phyloP scores from a whole-genome alignment of 2,888 invertebrate species.

The Tillus elongatus region DNA sequence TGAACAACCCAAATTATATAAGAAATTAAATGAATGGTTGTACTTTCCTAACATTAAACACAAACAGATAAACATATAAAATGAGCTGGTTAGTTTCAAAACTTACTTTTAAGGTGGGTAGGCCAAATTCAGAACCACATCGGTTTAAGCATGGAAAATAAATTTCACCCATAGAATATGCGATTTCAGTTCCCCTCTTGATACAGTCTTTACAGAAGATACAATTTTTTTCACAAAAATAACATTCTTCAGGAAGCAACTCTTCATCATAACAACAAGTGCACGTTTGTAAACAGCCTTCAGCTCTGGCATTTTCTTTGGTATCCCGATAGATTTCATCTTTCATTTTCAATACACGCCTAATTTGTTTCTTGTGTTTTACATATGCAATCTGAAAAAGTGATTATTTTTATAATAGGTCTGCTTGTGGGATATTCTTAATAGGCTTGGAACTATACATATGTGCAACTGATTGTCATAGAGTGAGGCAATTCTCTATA shows the following conservation, averaged over 20 bases:
- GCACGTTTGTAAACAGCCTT: conserved; percentile 40
- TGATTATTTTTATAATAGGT: too few species aligned
- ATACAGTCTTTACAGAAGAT: conserved; percentile 44
- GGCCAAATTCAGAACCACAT: conserved; percentile 40
- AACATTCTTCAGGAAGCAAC: conserved; percentile 40
- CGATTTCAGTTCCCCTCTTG: conserved; percentile 35
- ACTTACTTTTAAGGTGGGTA: conserved; percentile 34
- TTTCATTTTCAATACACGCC: conserved; percentile 27
- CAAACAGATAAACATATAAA: too few species aligned
- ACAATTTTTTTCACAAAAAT: conserved; percentile 33
- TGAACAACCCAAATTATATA: too few species aligned
- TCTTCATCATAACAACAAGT: conserved; percentile 49
- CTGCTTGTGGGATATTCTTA: too few species aligned
- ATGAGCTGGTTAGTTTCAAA: not conserved
- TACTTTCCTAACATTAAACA: too few species aligned
- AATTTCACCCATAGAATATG: conserved; percentile 40
- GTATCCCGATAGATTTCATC: conserved; percentile 30
- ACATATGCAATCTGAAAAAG: conserved; percentile 32
- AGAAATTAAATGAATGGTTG: too few species aligned
- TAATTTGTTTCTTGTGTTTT: conserved; percentile 32
- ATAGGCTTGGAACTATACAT: too few species aligned
- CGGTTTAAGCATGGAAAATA: conserved; percentile 43
- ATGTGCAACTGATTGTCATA: too few species aligned
- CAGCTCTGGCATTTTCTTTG: conserved; percentile 33
- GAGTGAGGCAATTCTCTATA: too few species aligned